phyloP scores from a whole-genome alignment of 2,797 vertebrate genomes.

The Pogoniulus pusillus region DNA sequence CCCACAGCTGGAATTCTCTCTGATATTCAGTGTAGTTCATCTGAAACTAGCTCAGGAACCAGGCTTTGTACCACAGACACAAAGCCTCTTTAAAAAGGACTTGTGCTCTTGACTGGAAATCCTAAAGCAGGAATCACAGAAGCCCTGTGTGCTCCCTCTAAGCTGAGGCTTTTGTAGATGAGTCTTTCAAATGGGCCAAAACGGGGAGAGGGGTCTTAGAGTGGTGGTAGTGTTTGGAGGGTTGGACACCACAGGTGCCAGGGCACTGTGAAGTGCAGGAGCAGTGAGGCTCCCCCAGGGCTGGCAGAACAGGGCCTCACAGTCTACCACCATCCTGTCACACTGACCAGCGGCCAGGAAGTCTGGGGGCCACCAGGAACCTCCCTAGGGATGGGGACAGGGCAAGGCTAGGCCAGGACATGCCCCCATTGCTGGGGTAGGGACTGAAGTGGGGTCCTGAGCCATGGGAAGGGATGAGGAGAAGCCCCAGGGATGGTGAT shows the following conservation, averaged over 20 bases:
- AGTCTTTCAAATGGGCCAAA: not conserved
- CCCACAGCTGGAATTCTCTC: not conserved
- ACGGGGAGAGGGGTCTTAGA: not conserved
- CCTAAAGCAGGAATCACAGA: not conserved
- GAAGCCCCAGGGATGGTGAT: too few relatives aligned
- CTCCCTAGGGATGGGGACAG: not conserved
- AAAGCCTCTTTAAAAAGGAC: not conserved
- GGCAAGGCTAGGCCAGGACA: not conserved
- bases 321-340: not conserved
- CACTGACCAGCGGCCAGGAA: not conserved
- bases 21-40: not conserved
- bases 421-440: not conserved
- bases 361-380: not conserved
- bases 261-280: not conserved
- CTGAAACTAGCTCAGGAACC: not conserved
- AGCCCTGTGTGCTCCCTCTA: not conserved
- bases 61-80: not conserved
- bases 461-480: too few relatives aligned
- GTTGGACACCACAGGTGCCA: accelerated
- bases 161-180: not conserved
- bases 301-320: too few relatives aligned
- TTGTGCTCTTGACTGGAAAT: not conserved
- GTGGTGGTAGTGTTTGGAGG: not conserved
- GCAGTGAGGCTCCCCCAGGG: not conserved
- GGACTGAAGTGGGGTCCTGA: not conserved